Evolutionary conservation across 2,113 vertebrate genomes (phyloP), one percentile per base, ranked within the genome.

Genomic region (Carassius gibelio): DNA sequence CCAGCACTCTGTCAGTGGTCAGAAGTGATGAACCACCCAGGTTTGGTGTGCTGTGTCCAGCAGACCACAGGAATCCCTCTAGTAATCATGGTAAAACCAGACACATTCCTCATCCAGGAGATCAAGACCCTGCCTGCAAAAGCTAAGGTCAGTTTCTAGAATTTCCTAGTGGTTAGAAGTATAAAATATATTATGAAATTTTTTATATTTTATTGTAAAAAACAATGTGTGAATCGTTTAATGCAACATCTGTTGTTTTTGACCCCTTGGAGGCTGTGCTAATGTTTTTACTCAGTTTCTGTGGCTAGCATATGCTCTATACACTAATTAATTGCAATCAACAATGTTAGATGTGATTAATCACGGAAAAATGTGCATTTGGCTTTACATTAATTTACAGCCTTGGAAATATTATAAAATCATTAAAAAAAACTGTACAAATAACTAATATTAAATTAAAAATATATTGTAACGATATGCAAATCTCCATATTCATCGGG

Each of bases 1-100:
- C 98, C 98, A 0, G 97, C 98, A 0, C 94, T 99, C 42, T 99
- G 98, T 88, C 98, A 99, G 91, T 99, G 98, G 98, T 99, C 98
- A 0, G 98, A 99, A 86, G 98, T 99, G 87, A 99, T 99, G 97
- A 99, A 99, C 93, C 98, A 99, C 77, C 98, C 98, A 21, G 98
- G 98, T n/a, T 90, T 99, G 88, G 96, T 99, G 84, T 99, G 98
- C 89, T 99, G 98, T 81, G 98, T 99, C n/a, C 98, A 99, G 75
- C 98, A 99, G 91, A 98, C 98, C 11, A 99, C 97, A 0, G 98
- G 98, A 0, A 96, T 99, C 72, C 98, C 98, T 0, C 94, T 99
- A 62, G 98, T 99, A 76, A 96, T 99, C 75, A 99, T 99, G 98
- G 95, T 99, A 88, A 99, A 98, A 86, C 98, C 98, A 0, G 97